Percentiles rank a stretch among this genome's conserved stretches.
These are phyloP conservation scores for Ailuropoda melanoleuca DNA, from an alignment of 2,113 vertebrate genomes.

Conservation along the genomic window DNA sequence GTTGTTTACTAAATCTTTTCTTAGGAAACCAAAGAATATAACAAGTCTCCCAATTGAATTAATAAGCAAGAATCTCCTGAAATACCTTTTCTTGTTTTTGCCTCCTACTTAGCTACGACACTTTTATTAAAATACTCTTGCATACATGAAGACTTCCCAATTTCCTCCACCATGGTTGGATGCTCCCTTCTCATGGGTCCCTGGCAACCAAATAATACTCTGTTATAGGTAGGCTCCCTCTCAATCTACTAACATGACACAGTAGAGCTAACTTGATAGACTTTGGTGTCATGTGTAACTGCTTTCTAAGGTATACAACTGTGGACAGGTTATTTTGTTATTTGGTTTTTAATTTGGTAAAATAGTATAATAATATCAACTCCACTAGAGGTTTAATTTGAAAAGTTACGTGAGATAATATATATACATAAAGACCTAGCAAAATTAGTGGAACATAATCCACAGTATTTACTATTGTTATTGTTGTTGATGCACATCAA, in stretches of 20 bases:
- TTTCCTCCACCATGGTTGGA: not conserved
- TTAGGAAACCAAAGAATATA: not conserved
- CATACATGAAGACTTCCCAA: not conserved
- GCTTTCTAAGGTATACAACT: not conserved
- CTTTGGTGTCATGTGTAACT: not conserved
- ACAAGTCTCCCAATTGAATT: not conserved
- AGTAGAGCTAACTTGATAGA: not conserved
- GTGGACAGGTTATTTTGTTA: not conserved
- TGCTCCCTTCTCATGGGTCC: not conserved
- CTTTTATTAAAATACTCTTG: not conserved
- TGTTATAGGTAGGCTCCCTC: fast-evolving
- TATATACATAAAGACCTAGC: not conserved
- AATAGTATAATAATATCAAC: not conserved
- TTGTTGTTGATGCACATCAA: not conserved
- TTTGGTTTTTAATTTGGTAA: not conserved
- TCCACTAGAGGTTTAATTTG: not conserved
- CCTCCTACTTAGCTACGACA: not conserved
- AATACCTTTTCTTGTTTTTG: not conserved
- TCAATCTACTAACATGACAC: too few relatives aligned
- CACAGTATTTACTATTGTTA: not conserved
- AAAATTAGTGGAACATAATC: not conserved
- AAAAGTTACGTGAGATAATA: not conserved
- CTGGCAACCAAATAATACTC: not conserved
- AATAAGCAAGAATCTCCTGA: not conserved
- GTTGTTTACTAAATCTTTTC: not conserved